Evolutionary conservation across 2,888 invertebrate genomes (phyloP), one percentile per base, ranked within the genome.

Genomic region (Pomacea canaliculata): DNA sequence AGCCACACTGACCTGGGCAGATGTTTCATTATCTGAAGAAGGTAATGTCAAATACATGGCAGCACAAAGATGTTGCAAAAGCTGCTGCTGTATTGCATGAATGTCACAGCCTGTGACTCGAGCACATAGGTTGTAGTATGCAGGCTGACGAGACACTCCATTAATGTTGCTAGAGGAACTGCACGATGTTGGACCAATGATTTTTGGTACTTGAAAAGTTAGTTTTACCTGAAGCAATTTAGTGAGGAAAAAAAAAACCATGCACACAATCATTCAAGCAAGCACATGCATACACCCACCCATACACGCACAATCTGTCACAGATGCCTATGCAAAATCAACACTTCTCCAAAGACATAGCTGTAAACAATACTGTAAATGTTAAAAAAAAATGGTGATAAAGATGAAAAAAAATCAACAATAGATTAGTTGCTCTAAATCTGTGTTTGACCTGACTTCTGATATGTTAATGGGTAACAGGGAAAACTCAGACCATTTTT

Each of bases 11-110:
- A 80, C 82, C 76, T 68, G 74, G n/a, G 49, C 60, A 76, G 77
- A 63, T 70, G 82, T 82, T 71, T 82, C 78, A 13, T 56, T 56
- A 7, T 82, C 81, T 16, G 84, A 83, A n/a, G 83, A 78, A 19
- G 84, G 83, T 63, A 88, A 78, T 7, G 88, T 87, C 23, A 89
- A 80, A 76, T 87, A 88, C 83, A 87, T 79, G 7, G 84, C 83
- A 60, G 81, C 80, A 78, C 85, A 84, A n/a, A 79, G 67, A 46
- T 80, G 75, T 12, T 78, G 80, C 66, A 81, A 78, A 12, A 86
- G 74, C 27, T 79, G 73, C 23, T 74, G 72, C 72, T 79, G 79
- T 48, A 78, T 76, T 46, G 77, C 65, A 27, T 68, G 48, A 16
- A 82, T 63, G 18, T 71, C 56, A 48, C 71, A 74, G 49, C 80